These are phyloP conservation scores for Dynastes tityus DNA, from an alignment of 2,888 invertebrate species.

Conservation along the genomic window DNA sequence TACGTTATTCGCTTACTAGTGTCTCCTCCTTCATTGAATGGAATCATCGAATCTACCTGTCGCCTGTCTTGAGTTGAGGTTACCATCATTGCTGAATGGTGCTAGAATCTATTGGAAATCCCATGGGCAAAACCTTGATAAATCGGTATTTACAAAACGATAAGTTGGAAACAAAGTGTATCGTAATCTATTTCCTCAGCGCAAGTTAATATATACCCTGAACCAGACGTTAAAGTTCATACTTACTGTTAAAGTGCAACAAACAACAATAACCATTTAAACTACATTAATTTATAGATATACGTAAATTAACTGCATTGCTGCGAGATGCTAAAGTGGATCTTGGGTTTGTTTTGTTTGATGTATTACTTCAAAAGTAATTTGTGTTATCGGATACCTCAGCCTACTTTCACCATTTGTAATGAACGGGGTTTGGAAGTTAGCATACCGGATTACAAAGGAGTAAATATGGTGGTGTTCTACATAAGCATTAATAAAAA, in stretches of 20 bases:
- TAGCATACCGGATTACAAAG: slow-evolving; percentile 46
- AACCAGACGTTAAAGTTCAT: background rate
- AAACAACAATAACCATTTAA: background rate
- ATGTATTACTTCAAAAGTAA: background rate
- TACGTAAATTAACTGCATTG: background rate
- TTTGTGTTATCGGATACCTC: slow-evolving; percentile 29
- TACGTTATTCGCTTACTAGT: too few species aligned
- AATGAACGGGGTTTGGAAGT: slow-evolving; percentile 39
- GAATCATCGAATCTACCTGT: too few species aligned
- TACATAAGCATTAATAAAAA: slow-evolving; percentile 46
- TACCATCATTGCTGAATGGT: background rate
- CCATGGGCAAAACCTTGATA: slow-evolving; percentile 2
- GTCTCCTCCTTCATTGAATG: too few species aligned
- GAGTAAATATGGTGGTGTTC: slow-evolving; percentile 50
- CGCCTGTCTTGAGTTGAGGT: too few species aligned
- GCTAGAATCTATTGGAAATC: background rate
- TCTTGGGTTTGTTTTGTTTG: background rate
- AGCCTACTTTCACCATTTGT: slow-evolving; percentile 37
- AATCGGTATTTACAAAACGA: slow-evolving; percentile 13
- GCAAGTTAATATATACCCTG: too few species aligned
- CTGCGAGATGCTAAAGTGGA: background rate
- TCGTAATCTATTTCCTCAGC: background rate
- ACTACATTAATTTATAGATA: background rate
- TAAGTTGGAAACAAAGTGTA: background rate
- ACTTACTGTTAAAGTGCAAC: background rate